Evolutionary conservation across 2,113 vertebrate species (phyloP), one percentile per base, ranked within the genome.

Genomic region (Desmodus rotundus): DNA sequence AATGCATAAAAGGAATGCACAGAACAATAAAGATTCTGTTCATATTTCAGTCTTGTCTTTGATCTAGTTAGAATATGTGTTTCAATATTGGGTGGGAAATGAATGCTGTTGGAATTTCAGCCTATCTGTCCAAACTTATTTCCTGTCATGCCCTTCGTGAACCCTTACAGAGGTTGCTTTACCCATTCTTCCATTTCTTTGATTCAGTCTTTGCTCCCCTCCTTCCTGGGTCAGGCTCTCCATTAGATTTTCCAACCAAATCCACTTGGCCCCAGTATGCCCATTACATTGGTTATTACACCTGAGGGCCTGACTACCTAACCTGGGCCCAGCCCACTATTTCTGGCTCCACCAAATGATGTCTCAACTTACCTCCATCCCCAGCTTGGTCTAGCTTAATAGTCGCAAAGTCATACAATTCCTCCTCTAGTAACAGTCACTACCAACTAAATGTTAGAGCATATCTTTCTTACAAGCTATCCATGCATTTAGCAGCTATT

Each of bases 11-110:
- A 88, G 41, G 28, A 73, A 92, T 78, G 54, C 56, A 63, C 7
- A 85, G 56, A 87, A 93, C 58, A 95, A 93, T 52, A 61, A 73
- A 56, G 74, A 94, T 52, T 86, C 41, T 92, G 45, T 95, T 94
- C 54, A 45, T 52, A 36, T 45, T 84, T 93, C 36, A 68, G 26
- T 52, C 54, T 89, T 78, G 47, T 77, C 70, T 94, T 93, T 84
- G 73, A 91, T 96, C 54, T 87, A 56, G 31, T 3, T 47, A 43
- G n/a, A 67, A 52, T 81, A n/a, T 70, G 22, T 43, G 28, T 70
- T 90, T 89, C 58, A 87, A 36, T 22, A 72, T 0, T 47, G 22
- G 24, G 33, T 84, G 5, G 38, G 47, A 76, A 96, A 86, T 43
- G 7, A 74, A 87, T 65, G 45, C 31, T 13, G 2, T 38, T 70